Evolutionary conservation across 2,113 vertebrate genomes (phyloP), one percentile per base, ranked within the genome.

Genomic region (Leptobrachium ailaonicum): DNA sequence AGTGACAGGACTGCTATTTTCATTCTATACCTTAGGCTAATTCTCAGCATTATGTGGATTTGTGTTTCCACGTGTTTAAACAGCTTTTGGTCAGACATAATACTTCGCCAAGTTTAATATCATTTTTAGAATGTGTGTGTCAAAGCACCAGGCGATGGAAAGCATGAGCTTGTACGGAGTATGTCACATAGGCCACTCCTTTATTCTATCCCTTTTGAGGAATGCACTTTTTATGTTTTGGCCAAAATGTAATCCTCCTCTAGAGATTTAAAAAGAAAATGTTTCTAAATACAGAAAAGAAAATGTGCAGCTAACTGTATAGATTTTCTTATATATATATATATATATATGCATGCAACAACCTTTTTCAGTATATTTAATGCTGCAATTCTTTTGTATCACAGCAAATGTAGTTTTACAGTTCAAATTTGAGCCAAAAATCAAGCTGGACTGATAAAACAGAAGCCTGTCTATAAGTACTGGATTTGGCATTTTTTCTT

Each of bases 21-120:
- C 43, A 78, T 50, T 56, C 56, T 63, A 4, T 62, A 71, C 76
- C 76, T 78, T 71, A 63, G 76, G 76, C 67, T 78, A 78, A 78
- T 78, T 78, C 67, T 78, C 56, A 47, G 56, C 43, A 78, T 78
- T 78, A 41, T 70, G 42, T 53, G 43, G 53, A 60, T 77, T 3
- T 73, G 67, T 71, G 67, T 71, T 78, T 78, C 41, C 69, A 71
- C 76, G 50, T 78, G 68, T 78, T 62, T 78, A 20, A 71, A 20
- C 56, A 63, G 66, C 68, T 71, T 71, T 56, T 78, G 67, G 67
- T 78, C 67, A 78, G 40, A 78, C 56, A 69, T 41, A 56, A 60
- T 60, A 60, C 56, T 12, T 14, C 56, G 56, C 11, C 56, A 60
- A 60, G 56, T 3, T 12, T 12, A 12, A 12, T 11, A 60, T 8